Base-by-base conservation (phyloP, 2,888 invertebrate genomes). In the Eumerus sabulonum region DNA sequence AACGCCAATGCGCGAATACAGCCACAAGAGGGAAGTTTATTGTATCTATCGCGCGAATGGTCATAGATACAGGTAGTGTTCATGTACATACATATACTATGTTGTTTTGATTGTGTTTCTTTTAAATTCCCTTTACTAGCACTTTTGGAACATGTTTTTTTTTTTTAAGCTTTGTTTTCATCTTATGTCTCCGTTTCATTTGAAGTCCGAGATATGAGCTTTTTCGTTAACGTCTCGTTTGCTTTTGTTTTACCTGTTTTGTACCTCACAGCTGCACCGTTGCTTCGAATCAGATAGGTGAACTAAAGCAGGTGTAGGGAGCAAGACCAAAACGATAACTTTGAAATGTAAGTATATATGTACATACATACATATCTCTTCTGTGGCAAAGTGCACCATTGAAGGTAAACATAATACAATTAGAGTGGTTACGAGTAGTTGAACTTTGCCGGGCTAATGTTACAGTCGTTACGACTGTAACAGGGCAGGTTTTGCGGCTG, bases 351-450 rank as follows among this genome's bases (percentile, higher is more conserved):
- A n/a, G n/a, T n/a, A n/a, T n/a, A n/a, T n/a, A n/a, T n/a, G n/a
- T n/a, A n/a, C n/a, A n/a, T n/a, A n/a, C n/a, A n/a, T n/a, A n/a
- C n/a, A n/a, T n/a, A 50, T 45, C 51, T 60, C 2, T 50, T 53
- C 27, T 27, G 60, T 42, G 27, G 44, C 66, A 71, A 67, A 56
- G 60, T 67, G 71, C 76, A 77, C 18, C 40, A 64, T 59, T 72
- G 76, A 67, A 76, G 67, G 66, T 51, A 47, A 72, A 57, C 42
- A 57, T 56, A 77, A 62, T 67, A 57, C 66, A 77, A 72, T 76
- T 71, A 64, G 71, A 66, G 47, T 27, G 45, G 64, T 76, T 66
- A 68, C 42, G 45, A 44, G 50, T 47, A 64, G 40, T 53, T 60
- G 76, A 76, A 70, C 76, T 76, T 64, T 44, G 60, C 27, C 27